These are phyloP conservation scores for Aegotheles bennettii DNA, from an alignment of 2,113 vertebrate genomes.

Conservation along the genomic window DNA sequence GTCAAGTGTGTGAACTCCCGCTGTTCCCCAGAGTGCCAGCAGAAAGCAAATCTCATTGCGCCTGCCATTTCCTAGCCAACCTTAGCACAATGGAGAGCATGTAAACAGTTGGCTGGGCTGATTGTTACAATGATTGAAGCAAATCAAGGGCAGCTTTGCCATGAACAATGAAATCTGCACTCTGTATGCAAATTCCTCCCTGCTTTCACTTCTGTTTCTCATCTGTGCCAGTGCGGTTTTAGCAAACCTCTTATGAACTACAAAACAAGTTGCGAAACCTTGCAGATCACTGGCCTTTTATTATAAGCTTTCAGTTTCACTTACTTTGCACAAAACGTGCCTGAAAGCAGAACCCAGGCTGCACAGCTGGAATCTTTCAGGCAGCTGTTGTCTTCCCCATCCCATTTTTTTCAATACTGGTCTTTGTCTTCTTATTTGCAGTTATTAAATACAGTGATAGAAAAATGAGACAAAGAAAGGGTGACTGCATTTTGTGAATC, in stretches of 20 bases:
- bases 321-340: constrained; percentile 39
- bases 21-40: not conserved
- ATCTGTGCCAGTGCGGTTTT: not conserved
- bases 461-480: not conserved
- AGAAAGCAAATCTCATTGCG: constrained; percentile 55
- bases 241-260: not conserved
- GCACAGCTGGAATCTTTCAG: constrained; percentile 9
- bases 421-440: not conserved
- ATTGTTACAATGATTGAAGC: constrained; percentile 51
- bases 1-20: constrained; percentile 42
- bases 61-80: constrained; percentile 63
- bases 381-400: not conserved
- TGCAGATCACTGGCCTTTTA: not conserved
- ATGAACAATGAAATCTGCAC: constrained; percentile 62
- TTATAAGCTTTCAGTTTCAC: constrained; percentile 43
- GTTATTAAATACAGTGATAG: not conserved
- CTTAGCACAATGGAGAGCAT: constrained; percentile 62
- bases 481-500: not conserved
- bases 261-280: constrained; percentile 8
- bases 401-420: not conserved
- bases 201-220: constrained; percentile 52
- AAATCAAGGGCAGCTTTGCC: constrained; percentile 51
- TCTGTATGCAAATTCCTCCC: constrained; percentile 55
- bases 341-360: constrained; percentile 6
- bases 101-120: constrained; percentile 63